Conservation (phyloP, 2,113 vertebrate species). For the Columbina picui region DNA sequence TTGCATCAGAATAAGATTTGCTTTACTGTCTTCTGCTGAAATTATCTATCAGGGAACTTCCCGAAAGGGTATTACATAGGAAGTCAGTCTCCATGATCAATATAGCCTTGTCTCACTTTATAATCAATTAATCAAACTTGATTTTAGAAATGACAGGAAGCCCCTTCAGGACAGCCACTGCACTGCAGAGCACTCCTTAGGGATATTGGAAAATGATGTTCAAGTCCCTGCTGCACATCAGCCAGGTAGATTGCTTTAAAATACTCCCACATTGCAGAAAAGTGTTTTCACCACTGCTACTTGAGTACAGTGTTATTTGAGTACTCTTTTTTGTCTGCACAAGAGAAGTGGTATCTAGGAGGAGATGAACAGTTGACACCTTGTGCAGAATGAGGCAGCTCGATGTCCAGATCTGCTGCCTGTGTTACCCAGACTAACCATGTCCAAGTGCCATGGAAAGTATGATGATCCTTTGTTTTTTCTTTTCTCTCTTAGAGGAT, state of each 20-base stretch:
- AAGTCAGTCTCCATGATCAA: background rate
- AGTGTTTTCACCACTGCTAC: background rate
- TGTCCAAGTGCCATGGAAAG: background rate
- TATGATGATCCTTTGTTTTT: background rate
- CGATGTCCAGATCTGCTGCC: background rate
- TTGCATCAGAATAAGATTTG: background rate
- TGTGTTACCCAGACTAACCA: background rate
- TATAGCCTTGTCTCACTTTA: background rate
- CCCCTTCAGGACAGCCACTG: background rate
- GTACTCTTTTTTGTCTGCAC: background rate
- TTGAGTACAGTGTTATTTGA: background rate
- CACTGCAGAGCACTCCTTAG: background rate
- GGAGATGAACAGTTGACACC: background rate
- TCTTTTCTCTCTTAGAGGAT: background rate
- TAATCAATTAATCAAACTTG: constrained; percentile 22
- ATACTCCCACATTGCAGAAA: background rate
- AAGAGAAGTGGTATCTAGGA: background rate
- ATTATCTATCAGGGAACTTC: background rate
- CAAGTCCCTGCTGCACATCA: background rate
- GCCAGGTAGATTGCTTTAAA: background rate
- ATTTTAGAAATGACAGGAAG: background rate
- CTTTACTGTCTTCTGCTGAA: background rate
- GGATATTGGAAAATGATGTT: background rate
- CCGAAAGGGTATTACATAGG: background rate
- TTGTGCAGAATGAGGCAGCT: background rate